These are phyloP conservation scores for Holothuria glaberrima DNA, from an alignment of 35 echinoderm and acorn worm genomes.

Conservation along the genomic window DNA sequence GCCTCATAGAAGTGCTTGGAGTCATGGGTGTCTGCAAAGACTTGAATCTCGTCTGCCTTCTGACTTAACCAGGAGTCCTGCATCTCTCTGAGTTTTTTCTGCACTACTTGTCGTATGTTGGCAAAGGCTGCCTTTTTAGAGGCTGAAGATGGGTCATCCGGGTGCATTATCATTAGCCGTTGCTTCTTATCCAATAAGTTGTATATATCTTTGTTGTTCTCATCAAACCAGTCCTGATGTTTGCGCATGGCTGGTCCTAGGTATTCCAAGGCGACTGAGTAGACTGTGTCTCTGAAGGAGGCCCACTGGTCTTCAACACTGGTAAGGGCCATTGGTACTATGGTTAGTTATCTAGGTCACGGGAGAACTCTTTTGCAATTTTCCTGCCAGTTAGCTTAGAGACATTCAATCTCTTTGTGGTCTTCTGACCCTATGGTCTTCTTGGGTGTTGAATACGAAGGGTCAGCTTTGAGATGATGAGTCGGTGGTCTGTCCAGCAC, in stretches of 20 bases:
- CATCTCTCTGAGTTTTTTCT: conserved; percentile 20
- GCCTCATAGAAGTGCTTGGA: no score
- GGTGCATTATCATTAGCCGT: background rate
- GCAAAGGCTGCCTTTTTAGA: background rate
- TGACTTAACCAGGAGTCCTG: conserved; percentile 15
- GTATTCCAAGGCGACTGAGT: conserved; percentile 26
- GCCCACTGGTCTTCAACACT: background rate
- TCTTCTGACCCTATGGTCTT: background rate
- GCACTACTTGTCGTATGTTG: background rate
- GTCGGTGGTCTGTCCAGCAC: conserved; percentile 57
- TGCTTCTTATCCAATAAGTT: background rate
- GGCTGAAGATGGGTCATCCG: background rate
- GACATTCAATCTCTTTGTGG: conserved; percentile 31
- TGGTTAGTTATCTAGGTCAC: no score
- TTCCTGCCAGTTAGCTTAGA: background rate
- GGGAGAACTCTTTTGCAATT: background rate
- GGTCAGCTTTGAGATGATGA: conserved; percentile 48
- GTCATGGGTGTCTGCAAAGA: conserved; percentile 25
- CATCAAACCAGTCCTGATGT: conserved; percentile 45
- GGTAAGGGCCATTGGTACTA: background rate
- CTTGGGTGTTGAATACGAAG: conserved; percentile 16
- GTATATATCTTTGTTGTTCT: conserved; percentile 9
- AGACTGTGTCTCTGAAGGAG: background rate
- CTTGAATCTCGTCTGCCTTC: conserved; percentile 16
- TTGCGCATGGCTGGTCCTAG: conserved; percentile 4